Base-by-base conservation (phyloP, 2,888 invertebrate species). In the Tetropium fuscum region DNA sequence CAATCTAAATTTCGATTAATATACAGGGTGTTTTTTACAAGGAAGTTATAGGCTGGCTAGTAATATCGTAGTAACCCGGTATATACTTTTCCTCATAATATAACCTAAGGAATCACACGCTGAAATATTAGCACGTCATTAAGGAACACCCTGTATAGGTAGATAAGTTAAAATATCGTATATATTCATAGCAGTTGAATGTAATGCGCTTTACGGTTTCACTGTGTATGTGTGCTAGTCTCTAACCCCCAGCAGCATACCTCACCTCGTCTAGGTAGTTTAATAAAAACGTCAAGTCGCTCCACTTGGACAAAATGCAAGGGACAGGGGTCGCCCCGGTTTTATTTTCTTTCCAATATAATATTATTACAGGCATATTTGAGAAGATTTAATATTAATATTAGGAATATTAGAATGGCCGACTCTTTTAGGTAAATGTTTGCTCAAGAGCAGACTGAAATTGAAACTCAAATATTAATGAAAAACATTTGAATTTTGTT, bases 271-370 rank as follows among this genome's bases (percentile, higher is more conserved):
- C 51, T 40, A 51, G 40, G 51, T 51, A 74, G 73, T 77, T 77
- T 77, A 77, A 77, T 77, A 77, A 76, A 76, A 77, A 77, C 73
- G 77, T 77, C 77, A 76, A 72, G 70, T 63, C 66, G n/a, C 66
- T 56, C 64, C 61, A 66, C 63, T 68, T 63, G 62, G 62, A 32
- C 36, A 43, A 56, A 45, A 59, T 54, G 48, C 51, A 22, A 60
- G 55, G 55, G 57, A 53, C 60, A 57, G 49, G 59, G 59, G 59
- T 57, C 57, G 51, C 53, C 60, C 54, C 51, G 32, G 53, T 45
- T 54, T 54, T 45, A 59, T 57, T 53, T 63, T 60, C 27, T 56
- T 57, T 53, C 47, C 45, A 25, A 63, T 60, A 57, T 63, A 53
- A 63, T 59, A 54, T 43, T 54, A 59, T 59, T 59, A 48, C 53